A percentile compares a stretch with the other conserved stretches of the same genome.
phyloP scores from a whole-genome alignment of 2,797 vertebrate genomes.

The Cygnus olor region DNA sequence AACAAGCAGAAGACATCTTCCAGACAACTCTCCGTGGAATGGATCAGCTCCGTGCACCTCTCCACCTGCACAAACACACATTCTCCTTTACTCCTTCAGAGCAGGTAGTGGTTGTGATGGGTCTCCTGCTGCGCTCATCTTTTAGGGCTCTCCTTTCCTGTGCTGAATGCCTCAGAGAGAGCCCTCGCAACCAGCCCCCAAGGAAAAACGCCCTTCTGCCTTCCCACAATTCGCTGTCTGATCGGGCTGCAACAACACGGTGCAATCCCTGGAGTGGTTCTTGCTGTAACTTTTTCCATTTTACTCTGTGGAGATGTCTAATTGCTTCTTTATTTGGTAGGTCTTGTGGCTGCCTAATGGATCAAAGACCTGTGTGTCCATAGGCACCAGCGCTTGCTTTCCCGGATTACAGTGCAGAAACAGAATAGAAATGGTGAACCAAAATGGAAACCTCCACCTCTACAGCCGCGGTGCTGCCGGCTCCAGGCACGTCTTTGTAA shows the following conservation, averaged over 20 bases:
- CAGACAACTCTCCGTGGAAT: rapidly evolving
- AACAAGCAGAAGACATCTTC: not conserved
- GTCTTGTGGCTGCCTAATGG: not conserved
- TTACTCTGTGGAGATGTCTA: not conserved
- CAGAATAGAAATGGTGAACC: not conserved
- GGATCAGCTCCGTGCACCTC: not conserved
- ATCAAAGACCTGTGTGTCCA: not conserved
- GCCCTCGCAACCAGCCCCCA: not conserved
- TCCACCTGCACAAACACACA: rapidly evolving
- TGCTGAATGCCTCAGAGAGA: not conserved
- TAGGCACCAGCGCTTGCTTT: not conserved
- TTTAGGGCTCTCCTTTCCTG: not conserved
- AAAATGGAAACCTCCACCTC: not conserved
- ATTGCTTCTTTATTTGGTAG: not conserved
- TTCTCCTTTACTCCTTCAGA: not conserved
- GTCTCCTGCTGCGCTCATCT: not conserved
- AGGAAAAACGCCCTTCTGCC: not conserved
- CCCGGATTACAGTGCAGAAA: not conserved
- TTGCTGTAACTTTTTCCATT: not conserved
- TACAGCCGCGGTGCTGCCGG: not conserved
- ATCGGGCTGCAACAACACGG: not conserved
- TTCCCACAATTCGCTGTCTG: rapidly evolving
- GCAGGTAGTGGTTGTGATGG: not conserved
- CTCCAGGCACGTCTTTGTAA: not conserved
- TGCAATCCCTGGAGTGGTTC: not conserved